Base-by-base conservation (phyloP, 2,797 vertebrate species). In the Phoeniculus purpureus region DNA sequence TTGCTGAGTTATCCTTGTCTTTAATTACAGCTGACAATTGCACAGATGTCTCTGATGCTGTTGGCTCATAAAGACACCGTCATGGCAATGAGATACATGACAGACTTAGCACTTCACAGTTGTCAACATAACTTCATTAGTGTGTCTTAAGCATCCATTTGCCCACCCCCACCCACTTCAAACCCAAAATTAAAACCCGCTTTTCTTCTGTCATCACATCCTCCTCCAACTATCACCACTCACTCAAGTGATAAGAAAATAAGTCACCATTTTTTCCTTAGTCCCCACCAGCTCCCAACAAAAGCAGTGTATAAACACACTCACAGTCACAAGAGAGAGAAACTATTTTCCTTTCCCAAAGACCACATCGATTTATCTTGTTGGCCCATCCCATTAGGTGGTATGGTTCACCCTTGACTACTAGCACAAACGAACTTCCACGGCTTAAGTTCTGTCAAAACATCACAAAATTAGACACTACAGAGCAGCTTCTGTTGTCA, bases 81-180 rank as follows among this genome's bases (percentile, higher is more conserved):
- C 72, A 88, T 68, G 81, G 85, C 91, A 92, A 81, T 71, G 60
- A 89, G 71, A 91, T 92, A 81, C 81, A 92, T 27, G 92, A 91
- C 94, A 95, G 95, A 95, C 85, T 95, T 95, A 85, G 89, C 91
- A 95, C 93, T 94, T 92, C 77, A 76, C 89, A 90, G 80, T 91
- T 94, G 93, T 92, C 94, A 96, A 84, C 94, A 84, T 95, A 83
- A 85, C 60, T 96, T 94, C 91, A 93, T 96, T 95, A 95, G 90
- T 70, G 70, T 89, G 93, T 74, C 84, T 88, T 80, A 48, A 94
- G 72, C 65, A 91, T 58, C 75, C 85, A 93, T 58, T 88, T 92
- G 78, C 64, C 55, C 52, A 64, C 66, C 45, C 81, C 77, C 85
- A 62, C 64, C 90, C 92, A 79, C 72, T 95, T 89, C 59, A 90